These are phyloP conservation scores for Spizaetus ornatus DNA, from an alignment of 2,113 vertebrate species.

Conservation along the genomic window DNA sequence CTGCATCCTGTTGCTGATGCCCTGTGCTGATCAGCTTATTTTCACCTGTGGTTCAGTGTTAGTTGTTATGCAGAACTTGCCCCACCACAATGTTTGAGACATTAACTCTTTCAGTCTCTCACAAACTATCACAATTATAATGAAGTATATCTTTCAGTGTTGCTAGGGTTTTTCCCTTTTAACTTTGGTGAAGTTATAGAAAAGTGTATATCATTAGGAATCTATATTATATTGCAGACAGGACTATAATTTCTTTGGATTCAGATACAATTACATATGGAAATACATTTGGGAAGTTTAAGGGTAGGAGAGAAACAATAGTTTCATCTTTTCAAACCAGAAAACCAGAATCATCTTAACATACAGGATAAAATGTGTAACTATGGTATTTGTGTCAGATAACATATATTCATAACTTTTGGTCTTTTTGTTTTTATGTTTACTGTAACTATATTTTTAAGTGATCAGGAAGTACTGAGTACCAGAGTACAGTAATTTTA, in stretches of 20 bases:
- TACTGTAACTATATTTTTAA: neutral
- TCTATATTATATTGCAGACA: neutral
- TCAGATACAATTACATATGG: neutral
- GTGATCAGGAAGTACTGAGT: neutral
- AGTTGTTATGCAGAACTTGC: no score
- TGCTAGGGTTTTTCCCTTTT: neutral
- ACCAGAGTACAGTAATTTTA: neutral
- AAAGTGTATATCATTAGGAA: neutral
- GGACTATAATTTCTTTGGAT: neutral
- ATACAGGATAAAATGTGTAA: neutral
- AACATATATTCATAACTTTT: neutral
- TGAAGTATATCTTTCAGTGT: neutral
- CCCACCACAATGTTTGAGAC: no score
- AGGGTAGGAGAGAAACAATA: neutral
- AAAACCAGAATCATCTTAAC: neutral
- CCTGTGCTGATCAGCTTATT: no score
- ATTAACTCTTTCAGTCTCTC: no score
- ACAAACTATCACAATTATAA: neutral
- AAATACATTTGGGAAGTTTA: neutral
- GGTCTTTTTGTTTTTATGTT: neutral
- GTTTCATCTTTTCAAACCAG: neutral
- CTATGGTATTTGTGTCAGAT: neutral
- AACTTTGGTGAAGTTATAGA: neutral
- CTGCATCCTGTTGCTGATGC: no score
- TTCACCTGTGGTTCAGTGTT: no score